phyloP scores from a whole-genome alignment of 2,888 invertebrate genomes.

The Drosophila austrosaltans region DNA sequence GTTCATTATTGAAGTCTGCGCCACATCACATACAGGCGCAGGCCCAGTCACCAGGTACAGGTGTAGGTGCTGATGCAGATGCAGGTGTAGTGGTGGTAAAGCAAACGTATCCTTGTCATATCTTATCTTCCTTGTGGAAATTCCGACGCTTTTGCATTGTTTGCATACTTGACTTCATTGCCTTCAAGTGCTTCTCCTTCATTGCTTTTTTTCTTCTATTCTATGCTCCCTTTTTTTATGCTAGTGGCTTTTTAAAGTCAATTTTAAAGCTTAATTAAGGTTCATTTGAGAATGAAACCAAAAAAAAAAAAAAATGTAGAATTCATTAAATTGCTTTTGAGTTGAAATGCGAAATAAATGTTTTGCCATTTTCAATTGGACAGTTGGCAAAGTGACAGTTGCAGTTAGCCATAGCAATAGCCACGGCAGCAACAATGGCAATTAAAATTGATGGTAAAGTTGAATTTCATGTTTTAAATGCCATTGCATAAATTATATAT shows the following conservation, averaged over 20 bases:
- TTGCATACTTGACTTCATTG: slow-evolving; percentile 76
- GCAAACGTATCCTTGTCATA: slow-evolving; percentile 40
- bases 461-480: slow-evolving; percentile 63
- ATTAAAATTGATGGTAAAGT: slow-evolving; percentile 51
- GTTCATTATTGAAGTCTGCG: slow-evolving; percentile 75
- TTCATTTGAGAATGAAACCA: slow-evolving; percentile 45
- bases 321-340: slow-evolving; percentile 29
- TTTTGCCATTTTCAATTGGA: slow-evolving; percentile 67
- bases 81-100: slow-evolving; percentile 27
- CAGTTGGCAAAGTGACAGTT: slow-evolving; percentile 43
- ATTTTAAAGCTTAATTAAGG: slow-evolving; percentile 41
- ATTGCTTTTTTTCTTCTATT: slow-evolving; percentile 8
- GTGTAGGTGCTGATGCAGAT: slow-evolving; percentile 18
- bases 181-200: slow-evolving; percentile 58
- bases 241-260: slow-evolving; percentile 22
- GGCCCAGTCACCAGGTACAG: slow-evolving; percentile 20
- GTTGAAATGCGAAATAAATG: slow-evolving; percentile 63
- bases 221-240: slow-evolving; percentile 37
- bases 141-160: slow-evolving; percentile 72
- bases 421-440: slow-evolving; percentile 46
- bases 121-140: slow-evolving; percentile 51
- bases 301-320: not conserved
- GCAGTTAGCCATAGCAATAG: slow-evolving; percentile 24
- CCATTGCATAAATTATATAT: slow-evolving; percentile 52
- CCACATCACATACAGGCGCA: slow-evolving; percentile 48